phyloP scores from a whole-genome alignment of 1,140 invertebrate species.

The Cydia strobilella region DNA sequence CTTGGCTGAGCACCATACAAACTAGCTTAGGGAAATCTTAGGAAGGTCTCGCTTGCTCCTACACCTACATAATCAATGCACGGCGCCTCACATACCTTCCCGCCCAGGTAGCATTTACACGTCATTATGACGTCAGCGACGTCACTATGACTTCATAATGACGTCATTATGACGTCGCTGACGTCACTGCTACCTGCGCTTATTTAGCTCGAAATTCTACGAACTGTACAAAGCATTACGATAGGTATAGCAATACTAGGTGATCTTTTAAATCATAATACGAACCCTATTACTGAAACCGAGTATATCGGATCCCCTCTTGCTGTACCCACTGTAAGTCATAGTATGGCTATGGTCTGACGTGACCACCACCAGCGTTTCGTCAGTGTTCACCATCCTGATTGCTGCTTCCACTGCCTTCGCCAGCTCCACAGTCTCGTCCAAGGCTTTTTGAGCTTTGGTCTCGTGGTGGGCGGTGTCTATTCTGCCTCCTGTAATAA shows the following conservation, averaged over 20 bases:
- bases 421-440: constrained; percentile 89
- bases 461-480: constrained; percentile 93
- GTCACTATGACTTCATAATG: too few species aligned
- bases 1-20: too few species aligned
- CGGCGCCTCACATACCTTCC: too few species aligned
- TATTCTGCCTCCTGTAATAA: constrained; percentile 86
- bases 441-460: constrained; percentile 87
- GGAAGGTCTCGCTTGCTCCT: too few species aligned
- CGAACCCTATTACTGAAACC: constrained; percentile 71
- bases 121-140: too few species aligned
- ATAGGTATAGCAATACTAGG: background rate
- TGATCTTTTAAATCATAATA: constrained; percentile 9
- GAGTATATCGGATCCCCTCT: constrained; percentile 82
- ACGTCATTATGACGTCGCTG: too few species aligned
- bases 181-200: too few species aligned
- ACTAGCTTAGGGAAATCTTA: too few species aligned
- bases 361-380: constrained; percentile 90
- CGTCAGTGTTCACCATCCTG: constrained; percentile 84
- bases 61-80: too few species aligned
- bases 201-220: too few species aligned
- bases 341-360: constrained; percentile 92
- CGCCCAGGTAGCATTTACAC: too few species aligned
- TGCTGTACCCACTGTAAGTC: constrained; percentile 87
- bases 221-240: too few species aligned
- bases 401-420: constrained; percentile 86